Base-by-base conservation (phyloP, 2,888 invertebrate species). In the Oxyscelio sp. region DNA sequence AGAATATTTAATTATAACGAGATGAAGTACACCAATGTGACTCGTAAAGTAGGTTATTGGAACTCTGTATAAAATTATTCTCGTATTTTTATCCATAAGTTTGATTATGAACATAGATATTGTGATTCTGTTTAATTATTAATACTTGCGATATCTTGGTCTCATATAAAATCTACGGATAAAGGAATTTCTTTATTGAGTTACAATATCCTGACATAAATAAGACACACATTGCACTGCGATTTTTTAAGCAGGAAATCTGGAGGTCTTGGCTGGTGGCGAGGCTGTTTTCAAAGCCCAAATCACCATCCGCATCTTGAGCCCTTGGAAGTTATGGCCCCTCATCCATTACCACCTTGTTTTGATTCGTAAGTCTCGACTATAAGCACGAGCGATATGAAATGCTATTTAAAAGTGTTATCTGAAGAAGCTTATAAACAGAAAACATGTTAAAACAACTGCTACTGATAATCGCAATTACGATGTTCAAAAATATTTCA, bases 241-340 rank as follows among this genome's bases (percentile, higher is more conserved):
- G 88, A 87, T 92, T 92, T 91, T 92, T 93, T 90, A 90, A 93
- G 92, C 92, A 92, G 92, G 90, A 93, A 90, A 92, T 89, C 90
- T 82, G 91, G 90, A 87, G 92, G 89, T 87, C 90, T 92, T 78
- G 89, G 90, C 90, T 93, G 93, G 92, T 93, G 92, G 93, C 92
- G 90, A 89, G 90, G 92, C 89, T 93, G 93, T 89, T 88, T 92
- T 63, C 91, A 91, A 88, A 90, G 88, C 85, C 88, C 92, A 88
- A 91, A 90, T 85, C 90, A 90, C 87, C 90, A 89, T 82, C 83
- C 89, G 85, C 90, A 88, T 83, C 86, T 90, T 70, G 90, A 92
- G 71, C 89, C 91, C 71, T 85, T 92, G 82, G 89, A 90, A 89
- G 91, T 92, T 78, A 92, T 92, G 87, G 92, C 90, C 79, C 92